These are phyloP conservation scores for Eupithecia subumbrata DNA, from an alignment of 2,888 invertebrate genomes.

Conservation along the genomic window DNA sequence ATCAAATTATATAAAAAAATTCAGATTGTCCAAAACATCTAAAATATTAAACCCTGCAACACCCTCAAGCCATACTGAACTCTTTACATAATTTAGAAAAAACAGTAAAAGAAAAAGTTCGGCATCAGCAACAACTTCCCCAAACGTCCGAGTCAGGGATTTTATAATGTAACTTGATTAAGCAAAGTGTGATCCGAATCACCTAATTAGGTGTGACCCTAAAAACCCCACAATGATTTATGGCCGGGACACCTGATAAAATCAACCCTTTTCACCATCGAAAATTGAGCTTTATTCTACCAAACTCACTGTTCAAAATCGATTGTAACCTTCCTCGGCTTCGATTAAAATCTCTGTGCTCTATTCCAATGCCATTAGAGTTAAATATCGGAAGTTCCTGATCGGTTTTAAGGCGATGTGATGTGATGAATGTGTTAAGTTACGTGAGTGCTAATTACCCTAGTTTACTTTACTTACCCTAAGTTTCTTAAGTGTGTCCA, in stretches of 20 bases:
- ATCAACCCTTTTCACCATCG: conserved; percentile 32
- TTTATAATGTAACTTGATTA: conserved; percentile 37
- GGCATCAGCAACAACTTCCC: conserved; percentile 14
- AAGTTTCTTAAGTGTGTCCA: conserved; percentile 19
- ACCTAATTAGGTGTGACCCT: conserved; percentile 45
- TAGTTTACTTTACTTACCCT: conserved; percentile 36
- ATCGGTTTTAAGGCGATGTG: conserved; percentile 36
- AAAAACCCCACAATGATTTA: conserved; percentile 47
- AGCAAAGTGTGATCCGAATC: conserved; percentile 44
- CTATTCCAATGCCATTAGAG: conserved; percentile 29
- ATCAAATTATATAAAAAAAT: background rate
- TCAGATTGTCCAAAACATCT: background rate
- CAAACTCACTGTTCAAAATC: conserved; percentile 14
- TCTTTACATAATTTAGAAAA: background rate
- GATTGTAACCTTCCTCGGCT: conserved; percentile 3
- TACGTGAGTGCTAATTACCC: conserved; percentile 44
- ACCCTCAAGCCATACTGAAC: background rate
- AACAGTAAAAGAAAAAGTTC: background rate
- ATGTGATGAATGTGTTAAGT: conserved; percentile 45
- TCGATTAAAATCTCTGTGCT: conserved; percentile 13
- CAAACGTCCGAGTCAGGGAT: conserved; percentile 26
- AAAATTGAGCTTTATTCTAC: conserved; percentile 33
- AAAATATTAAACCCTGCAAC: background rate
- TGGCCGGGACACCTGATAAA: conserved; percentile 40
- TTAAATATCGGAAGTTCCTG: conserved; percentile 27